Evolutionary conservation across 1,140 invertebrate species (phyloP).

Genomic region (Drosophila simulans): DNA sequence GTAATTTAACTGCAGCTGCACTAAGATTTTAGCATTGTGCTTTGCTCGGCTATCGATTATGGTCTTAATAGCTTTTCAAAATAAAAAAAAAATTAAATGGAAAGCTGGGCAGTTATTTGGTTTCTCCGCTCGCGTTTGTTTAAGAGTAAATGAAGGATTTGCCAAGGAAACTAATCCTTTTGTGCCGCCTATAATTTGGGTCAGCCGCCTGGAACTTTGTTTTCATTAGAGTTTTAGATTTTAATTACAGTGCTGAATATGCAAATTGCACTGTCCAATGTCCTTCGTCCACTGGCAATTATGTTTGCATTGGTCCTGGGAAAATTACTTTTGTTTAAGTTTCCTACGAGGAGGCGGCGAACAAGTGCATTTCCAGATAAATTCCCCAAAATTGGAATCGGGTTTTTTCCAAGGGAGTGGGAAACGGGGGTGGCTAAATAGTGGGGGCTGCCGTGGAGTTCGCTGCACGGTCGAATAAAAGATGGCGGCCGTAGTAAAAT

Average conservation of each 20-base stretch:
- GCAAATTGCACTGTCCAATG: slow-evolving; percentile 16
- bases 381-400: slow-evolving; percentile 41
- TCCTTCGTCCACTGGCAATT: slow-evolving; percentile 2
- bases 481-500: slow-evolving; percentile 82
- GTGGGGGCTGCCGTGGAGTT: neutral
- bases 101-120: slow-evolving; percentile 9
- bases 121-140: slow-evolving; percentile 13
- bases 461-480: slow-evolving; percentile 56
- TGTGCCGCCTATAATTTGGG: slow-evolving; percentile 46
- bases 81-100: neutral
- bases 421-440: neutral
- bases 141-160: slow-evolving; percentile 23
- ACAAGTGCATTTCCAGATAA: slow-evolving; percentile 48
- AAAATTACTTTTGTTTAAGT: slow-evolving; percentile 57
- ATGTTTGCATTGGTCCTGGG: slow-evolving; percentile 24
- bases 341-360: slow-evolving; percentile 19
- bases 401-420: neutral
- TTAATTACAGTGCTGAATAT: slow-evolving; percentile 72
- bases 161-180: slow-evolving; percentile 7
- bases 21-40: slow-evolving; percentile 35
- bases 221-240: slow-evolving; percentile 60
- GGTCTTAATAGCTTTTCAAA: slow-evolving; percentile 29
- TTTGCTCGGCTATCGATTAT: slow-evolving; percentile 52
- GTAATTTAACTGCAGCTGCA: slow-evolving; percentile 71
- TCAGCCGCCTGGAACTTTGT: slow-evolving; percentile 53